phyloP scores from a whole-genome alignment of 1,140 invertebrate genomes.

The Lordiphosa collinella region DNA sequence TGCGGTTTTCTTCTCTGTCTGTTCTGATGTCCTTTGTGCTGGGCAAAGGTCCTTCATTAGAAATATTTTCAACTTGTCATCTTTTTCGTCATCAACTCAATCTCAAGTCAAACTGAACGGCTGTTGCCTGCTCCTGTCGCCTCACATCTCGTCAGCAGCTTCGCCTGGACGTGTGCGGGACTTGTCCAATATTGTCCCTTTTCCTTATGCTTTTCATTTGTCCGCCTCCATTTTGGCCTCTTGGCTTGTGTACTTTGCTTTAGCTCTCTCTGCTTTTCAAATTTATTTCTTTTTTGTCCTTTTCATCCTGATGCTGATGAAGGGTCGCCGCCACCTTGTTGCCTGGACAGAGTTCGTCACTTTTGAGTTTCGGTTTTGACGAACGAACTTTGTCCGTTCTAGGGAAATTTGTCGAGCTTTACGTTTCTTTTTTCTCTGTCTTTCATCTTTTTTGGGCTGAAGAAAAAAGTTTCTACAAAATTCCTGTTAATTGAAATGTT shows the following conservation, averaged over 20 bases:
- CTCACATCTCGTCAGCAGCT: conserved; percentile 64
- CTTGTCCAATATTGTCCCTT: conserved; percentile 75
- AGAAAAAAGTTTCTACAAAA: conserved; percentile 52
- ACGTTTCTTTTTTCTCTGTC: conserved; percentile 3
- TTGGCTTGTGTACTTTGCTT: conserved; percentile 26
- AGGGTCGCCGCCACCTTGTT: conserved; percentile 8
- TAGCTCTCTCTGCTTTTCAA: conserved; percentile 22
- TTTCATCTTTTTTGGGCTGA: neutral
- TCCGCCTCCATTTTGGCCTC: conserved; percentile 26
- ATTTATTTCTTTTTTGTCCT: conserved; percentile 41
- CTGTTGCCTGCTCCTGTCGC: conserved; percentile 65
- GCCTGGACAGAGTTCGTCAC: conserved; percentile 52
- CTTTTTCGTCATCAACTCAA: conserved; percentile 76
- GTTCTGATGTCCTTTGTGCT: conserved; percentile 57
- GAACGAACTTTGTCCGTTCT: conserved; percentile 54
- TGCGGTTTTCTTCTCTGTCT: conserved; percentile 17
- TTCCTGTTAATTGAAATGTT: conserved; percentile 69
- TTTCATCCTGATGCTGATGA: conserved; percentile 11
- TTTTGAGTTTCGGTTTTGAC: conserved; percentile 53
- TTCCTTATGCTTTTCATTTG: conserved; percentile 73
- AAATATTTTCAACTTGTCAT: conserved; percentile 78
- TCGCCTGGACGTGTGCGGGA: conserved; percentile 36
- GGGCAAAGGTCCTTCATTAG: conserved; percentile 72
- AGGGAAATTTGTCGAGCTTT: conserved; percentile 31
- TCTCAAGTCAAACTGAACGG: conserved; percentile 70